Base-by-base conservation (phyloP, 2,113 vertebrate genomes). In the Macrotis lagotis region DNA sequence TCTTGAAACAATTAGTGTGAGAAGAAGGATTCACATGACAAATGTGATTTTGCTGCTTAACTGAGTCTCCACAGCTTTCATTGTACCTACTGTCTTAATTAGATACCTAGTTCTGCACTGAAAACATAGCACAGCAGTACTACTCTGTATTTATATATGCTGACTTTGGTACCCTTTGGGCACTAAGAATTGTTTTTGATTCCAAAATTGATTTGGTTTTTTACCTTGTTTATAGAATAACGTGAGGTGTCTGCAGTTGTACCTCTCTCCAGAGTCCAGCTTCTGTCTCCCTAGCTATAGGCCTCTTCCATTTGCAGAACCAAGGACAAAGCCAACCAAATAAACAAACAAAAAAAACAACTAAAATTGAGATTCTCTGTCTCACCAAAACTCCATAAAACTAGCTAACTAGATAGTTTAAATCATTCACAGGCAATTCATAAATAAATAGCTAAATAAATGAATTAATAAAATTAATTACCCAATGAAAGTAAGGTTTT, bases 131-230 rank as follows among this genome's bases (percentile, higher is more conserved):
- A 94, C 90, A 92, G 59, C 90, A 31, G 95, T 93, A 48, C 4
- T 5, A 37, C 51, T n/a, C n/a, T 83, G 8, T 96, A 91, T 97
- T 96, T 96, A 92, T 96, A 59, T 55, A 92, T 47, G 49, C 50
- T 91, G 4, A n/a, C n/a, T n/a, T 92, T 91, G 3, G 48, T 95
- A 25, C 51, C 59, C 49, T 96, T 94, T 59, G 90, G 50, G 55
- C 53, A 66, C 25, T 96, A 95, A 97, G 91, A 93, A 48, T 44
- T 93, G 25, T 49, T 95, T 96, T 93, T 95, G 48, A 95, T 93
- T 89, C 66, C 94, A 97, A 97, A 96, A 91, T 25, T 94, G 91
- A 96, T 96, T 96, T 91, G 66, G 74, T 25, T 94, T 91, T 94
- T 59, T 9, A 22, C 9, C 91, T 96, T 90, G 25, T 8, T 51